phyloP scores from a whole-genome alignment of 1,140 invertebrate genomes.

The Ips nitidus region DNA sequence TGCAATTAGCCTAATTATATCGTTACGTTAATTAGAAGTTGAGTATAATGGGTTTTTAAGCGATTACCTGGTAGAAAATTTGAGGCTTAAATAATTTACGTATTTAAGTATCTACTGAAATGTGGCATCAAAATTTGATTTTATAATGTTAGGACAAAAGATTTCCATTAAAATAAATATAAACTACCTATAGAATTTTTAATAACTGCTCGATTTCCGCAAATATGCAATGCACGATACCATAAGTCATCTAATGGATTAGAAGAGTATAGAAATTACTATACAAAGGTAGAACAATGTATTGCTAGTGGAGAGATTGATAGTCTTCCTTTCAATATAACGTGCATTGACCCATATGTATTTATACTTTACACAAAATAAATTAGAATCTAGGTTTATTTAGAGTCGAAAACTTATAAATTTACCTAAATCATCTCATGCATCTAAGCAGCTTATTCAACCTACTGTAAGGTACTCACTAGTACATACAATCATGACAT shows the following conservation, averaged over 20 bases:
- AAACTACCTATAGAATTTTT: background rate
- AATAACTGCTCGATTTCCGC: background rate
- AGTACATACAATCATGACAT: background rate
- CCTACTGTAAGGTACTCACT: background rate
- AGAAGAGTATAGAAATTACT: background rate
- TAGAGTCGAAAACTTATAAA: background rate
- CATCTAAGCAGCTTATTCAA: background rate
- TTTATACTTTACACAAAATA: background rate
- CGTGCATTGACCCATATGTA: background rate
- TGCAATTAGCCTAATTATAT: constrained; percentile 13
- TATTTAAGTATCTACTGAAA: background rate
- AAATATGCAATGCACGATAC: background rate
- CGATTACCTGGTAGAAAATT: background rate
- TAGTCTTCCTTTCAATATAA: background rate
- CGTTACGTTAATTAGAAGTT: constrained; percentile 11
- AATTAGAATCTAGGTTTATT: background rate
- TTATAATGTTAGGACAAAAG: no score
- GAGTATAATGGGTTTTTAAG: constrained; percentile 3
- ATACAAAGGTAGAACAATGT: background rate
- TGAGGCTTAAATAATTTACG: constrained; percentile 2
- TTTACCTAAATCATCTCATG: background rate
- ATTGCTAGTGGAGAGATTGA: no score
- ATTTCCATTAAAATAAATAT: no score
- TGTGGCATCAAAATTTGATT: background rate
- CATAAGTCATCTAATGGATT: background rate